A percentile compares a stretch with the other conserved stretches of the same genome.
These are phyloP conservation scores for Eilema griseolum DNA, from an alignment of 2,888 invertebrate species.

Conservation along the genomic window DNA sequence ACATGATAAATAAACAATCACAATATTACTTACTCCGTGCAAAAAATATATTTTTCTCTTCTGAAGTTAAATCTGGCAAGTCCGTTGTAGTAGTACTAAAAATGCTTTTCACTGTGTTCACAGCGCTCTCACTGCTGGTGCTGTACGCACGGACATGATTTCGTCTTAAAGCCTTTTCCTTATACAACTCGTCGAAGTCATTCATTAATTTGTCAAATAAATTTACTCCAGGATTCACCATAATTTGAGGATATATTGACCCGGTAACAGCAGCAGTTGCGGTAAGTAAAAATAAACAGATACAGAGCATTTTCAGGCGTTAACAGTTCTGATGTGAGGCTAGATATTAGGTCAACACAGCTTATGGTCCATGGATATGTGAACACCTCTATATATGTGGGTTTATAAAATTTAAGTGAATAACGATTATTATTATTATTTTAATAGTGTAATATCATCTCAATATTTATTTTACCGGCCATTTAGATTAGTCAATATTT, in stretches of 20 bases:
- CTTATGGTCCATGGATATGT: neutral
- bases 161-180: conserved; percentile 3
- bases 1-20: neutral
- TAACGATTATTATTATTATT: too few relatives aligned
- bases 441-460: neutral
- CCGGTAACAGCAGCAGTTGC: neutral
- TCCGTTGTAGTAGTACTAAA: neutral
- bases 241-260: neutral
- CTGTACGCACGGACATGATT: neutral
- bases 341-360: too few relatives aligned
- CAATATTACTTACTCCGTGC: conserved; percentile 15
- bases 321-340: neutral
- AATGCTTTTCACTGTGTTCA: neutral
- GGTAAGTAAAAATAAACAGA: neutral
- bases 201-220: conserved; percentile 13
- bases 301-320: neutral
- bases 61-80: conserved; percentile 6
- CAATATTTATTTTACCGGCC: conserved; percentile 1
- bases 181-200: conserved; percentile 10
- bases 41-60: conserved; percentile 16
- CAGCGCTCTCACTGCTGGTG: neutral
- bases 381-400: conserved; percentile 5
- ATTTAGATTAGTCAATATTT: neutral
- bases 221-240: neutral
- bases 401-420: neutral